Base-by-base conservation (phyloP, 2,888 invertebrate genomes). In the Leptopilina drosophilae region DNA sequence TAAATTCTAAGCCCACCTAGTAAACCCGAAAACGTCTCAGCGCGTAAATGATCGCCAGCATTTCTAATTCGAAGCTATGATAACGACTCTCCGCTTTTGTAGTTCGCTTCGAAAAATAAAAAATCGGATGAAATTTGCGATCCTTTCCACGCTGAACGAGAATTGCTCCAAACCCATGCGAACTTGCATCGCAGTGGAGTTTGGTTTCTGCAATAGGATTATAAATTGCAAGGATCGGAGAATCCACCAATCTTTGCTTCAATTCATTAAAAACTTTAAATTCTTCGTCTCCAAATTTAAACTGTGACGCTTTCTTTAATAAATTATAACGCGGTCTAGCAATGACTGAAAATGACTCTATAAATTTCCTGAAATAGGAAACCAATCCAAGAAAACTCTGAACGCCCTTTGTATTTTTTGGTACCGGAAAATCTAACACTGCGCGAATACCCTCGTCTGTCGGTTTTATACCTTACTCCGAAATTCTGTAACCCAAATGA, bases 281-380 rank as follows among this genome's bases (percentile, higher is more conserved):
- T 77, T 88, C 82, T 49, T 82, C 64, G 65, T 73, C 64, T 42
- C 81, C 83, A 80, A 87, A 88, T 76, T 81, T 79, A 82, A 88
- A 88, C 46, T 49, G 46, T 15, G 40, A 80, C 40, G 76, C 62
- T 0, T 76, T 66, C 56, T 83, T 78, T 49, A 87, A 81, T 15
- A 90, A 69, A 42, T 88, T 84, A 78, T 88, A 85, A n/a, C 90
- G 76, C 0, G 89, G 89, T 69, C 86, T 85, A 6, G 89, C 88
- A n/a, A 86, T 83, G 7, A 76, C 12, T 62, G 82, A 83, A 81
- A 87, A 86, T 9, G 77, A 56, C 46, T 77, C 67, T 33, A 89
- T 84, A 78, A 87, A 89, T 80, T 85, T 84, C n/a, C 88, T 53
- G 77, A 89, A 89, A 77, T 87, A 89, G 2, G 82, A 82, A 66